Percentiles rank a stretch among this genome's conserved stretches.
Conservation (phyloP, 2,888 invertebrate genomes). For the Chrysina gloriosa region DNA sequence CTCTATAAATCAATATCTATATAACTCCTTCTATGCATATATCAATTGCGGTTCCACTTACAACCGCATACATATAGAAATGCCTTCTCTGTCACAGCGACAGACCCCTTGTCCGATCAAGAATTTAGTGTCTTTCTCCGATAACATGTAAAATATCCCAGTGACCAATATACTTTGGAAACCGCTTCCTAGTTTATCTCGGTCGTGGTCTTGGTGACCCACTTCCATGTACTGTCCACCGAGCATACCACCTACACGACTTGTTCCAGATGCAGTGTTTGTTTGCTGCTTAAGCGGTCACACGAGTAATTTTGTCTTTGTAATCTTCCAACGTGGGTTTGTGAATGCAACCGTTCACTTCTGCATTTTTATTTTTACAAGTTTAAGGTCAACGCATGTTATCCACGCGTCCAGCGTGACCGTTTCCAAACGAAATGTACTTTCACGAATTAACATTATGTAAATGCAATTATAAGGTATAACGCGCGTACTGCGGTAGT, state of each 20-base stretch:
- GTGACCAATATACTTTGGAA: slow-evolving; percentile 14
- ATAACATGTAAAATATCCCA: slow-evolving; percentile 12
- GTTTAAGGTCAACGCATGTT: slow-evolving; percentile 4
- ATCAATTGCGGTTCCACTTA: no score
- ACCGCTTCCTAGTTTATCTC: slow-evolving; percentile 4
- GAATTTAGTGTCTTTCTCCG: neutral
- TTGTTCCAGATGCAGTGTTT: neutral
- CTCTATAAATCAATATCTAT: no score
- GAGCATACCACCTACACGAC: neutral
- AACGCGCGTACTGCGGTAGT: neutral
- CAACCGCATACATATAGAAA: no score
- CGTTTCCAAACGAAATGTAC: neutral
- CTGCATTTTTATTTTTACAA: slow-evolving; percentile 9
- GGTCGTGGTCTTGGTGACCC: slow-evolving; percentile 33
- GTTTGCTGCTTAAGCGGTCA: neutral
- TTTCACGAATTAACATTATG: slow-evolving; percentile 14
- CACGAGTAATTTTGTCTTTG: neutral
- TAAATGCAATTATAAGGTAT: slow-evolving; percentile 8
- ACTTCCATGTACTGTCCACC: slow-evolving; percentile 11
- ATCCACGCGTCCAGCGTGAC: neutral
- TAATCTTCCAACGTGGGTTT: neutral
- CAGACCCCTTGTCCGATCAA: no score
- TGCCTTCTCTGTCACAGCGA: no score
- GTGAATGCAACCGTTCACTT: neutral
- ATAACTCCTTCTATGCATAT: no score